phyloP scores from a whole-genome alignment of 2,113 vertebrate species.

The Cricetomys ansorgei region DNA sequence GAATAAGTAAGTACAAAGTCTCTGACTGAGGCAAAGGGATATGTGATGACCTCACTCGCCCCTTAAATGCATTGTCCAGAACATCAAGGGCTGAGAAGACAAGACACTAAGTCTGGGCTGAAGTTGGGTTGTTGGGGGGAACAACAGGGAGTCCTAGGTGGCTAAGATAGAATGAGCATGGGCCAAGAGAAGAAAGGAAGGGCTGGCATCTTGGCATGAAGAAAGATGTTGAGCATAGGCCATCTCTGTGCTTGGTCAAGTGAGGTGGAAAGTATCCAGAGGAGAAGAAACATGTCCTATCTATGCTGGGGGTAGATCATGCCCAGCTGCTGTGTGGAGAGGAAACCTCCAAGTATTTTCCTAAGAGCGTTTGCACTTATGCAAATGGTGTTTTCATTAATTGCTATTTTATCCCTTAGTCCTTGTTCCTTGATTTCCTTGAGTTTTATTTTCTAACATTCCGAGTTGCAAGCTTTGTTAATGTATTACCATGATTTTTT shows the following conservation, averaged over 20 bases:
- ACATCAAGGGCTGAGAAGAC: not conserved
- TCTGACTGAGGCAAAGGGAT: not conserved
- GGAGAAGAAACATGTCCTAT: not conserved
- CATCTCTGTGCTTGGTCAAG: not conserved
- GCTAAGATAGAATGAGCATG: not conserved
- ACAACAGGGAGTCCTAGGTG: not conserved
- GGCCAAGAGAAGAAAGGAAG: not conserved
- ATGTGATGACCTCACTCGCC: not conserved
- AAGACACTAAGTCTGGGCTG: not conserved
- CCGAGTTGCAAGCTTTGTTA: not conserved
- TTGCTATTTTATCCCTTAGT: constrained; percentile 36
- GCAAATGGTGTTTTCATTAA: not conserved
- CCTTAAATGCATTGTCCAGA: not conserved
- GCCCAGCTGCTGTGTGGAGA: not conserved
- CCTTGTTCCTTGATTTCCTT: constrained; percentile 35
- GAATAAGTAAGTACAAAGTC: not conserved
- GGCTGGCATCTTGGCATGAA: not conserved
- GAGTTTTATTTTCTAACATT: constrained; percentile 6
- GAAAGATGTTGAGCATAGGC: not conserved
- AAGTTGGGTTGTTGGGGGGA: not conserved
- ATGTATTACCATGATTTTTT: constrained; percentile 20
- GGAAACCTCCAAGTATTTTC: not conserved
- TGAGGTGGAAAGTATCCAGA: not conserved
- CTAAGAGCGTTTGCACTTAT: constrained; percentile 15
- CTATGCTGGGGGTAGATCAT: not conserved